A percentile compares a stretch with the other conserved stretches of the same genome.
phyloP scores from a whole-genome alignment of 2,113 vertebrate genomes.

The Pagrus major region DNA sequence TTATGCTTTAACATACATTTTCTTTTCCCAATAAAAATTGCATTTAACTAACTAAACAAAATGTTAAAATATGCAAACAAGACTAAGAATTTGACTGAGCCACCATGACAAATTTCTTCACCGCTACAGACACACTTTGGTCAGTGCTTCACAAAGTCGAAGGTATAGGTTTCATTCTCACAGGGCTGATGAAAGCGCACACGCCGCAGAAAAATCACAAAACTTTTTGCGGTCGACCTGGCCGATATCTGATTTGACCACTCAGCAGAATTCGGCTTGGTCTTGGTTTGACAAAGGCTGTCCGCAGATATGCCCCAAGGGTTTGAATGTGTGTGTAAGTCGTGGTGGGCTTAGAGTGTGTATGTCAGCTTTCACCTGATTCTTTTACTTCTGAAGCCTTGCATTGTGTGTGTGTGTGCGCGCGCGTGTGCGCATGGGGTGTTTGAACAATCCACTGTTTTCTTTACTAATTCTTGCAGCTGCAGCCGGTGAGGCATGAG shows the following conservation, averaged over 20 bases:
- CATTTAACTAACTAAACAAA: conserved; percentile 14
- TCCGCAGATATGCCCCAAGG: conserved; percentile 50
- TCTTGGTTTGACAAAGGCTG: conserved; percentile 59
- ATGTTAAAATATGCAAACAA: conserved; percentile 22
- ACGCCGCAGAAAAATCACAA: conserved; percentile 6
- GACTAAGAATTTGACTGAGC: neutral
- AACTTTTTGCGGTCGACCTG: conserved; percentile 29
- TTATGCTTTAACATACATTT: neutral
- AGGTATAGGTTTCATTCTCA: conserved; percentile 32
- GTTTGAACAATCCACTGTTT: conserved; percentile 74
- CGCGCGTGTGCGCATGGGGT: conserved; percentile 22
- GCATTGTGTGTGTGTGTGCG: conserved; percentile 21
- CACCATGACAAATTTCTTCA: neutral
- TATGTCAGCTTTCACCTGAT: conserved; percentile 64
- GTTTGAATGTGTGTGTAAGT: conserved; percentile 51
- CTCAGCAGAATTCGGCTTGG: conserved; percentile 59
- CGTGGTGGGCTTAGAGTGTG: conserved; percentile 44
- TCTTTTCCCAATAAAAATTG: neutral
- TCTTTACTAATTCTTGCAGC: conserved; percentile 78
- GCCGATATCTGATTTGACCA: conserved; percentile 58
- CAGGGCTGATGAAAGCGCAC: conserved; percentile 35
- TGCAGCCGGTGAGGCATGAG: conserved; percentile 74
- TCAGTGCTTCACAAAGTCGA: conserved; percentile 9
- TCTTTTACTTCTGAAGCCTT: conserved; percentile 62
- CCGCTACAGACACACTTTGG: conserved; percentile 13